Percentiles rank a stretch among this genome's conserved stretches.
Conservation (phyloP, 2,888 invertebrate species). For the Sialis fuliginosa region DNA sequence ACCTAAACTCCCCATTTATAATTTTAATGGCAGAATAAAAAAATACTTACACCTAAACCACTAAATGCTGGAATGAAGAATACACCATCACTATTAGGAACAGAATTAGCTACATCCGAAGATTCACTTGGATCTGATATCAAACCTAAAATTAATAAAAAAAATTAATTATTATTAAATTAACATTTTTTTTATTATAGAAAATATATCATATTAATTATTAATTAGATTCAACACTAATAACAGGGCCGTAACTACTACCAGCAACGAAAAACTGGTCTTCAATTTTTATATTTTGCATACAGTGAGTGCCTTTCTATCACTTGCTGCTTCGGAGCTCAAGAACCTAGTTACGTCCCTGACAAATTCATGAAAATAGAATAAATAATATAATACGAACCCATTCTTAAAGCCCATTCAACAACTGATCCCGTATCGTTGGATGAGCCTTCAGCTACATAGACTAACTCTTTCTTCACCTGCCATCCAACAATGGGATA, state of each 20-base stretch:
- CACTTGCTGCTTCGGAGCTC: no score
- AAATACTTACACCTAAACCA: slow-evolving; percentile 54
- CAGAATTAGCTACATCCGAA: slow-evolving; percentile 45
- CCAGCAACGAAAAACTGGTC: no score
- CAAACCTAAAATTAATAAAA: slow-evolving; percentile 32
- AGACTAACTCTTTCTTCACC: slow-evolving; percentile 39
- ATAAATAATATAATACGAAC: slow-evolving; percentile 22
- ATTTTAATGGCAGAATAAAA: background rate
- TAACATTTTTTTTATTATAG: no score
- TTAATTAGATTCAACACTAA: no score
- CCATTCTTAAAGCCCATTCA: slow-evolving; percentile 63
- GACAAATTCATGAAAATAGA: no score
- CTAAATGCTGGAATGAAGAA: slow-evolving; percentile 82
- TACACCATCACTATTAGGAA: slow-evolving; percentile 54
- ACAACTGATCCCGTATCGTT: slow-evolving; percentile 79
- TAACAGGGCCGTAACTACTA: no score
- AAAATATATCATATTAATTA: no score
- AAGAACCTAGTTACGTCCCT: no score
- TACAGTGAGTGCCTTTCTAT: no score
- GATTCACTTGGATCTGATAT: slow-evolving; percentile 46
- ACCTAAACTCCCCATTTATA: slow-evolving; percentile 2
- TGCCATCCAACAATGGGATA: slow-evolving; percentile 89
- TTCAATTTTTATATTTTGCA: no score
- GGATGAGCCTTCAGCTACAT: slow-evolving; percentile 70
- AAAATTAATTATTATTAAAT: no score